Percentiles rank a stretch among this genome's conserved stretches.
These are phyloP conservation scores for Zonotrichia leucophrys DNA, from an alignment of 2,113 vertebrate genomes.

Conservation along the genomic window DNA sequence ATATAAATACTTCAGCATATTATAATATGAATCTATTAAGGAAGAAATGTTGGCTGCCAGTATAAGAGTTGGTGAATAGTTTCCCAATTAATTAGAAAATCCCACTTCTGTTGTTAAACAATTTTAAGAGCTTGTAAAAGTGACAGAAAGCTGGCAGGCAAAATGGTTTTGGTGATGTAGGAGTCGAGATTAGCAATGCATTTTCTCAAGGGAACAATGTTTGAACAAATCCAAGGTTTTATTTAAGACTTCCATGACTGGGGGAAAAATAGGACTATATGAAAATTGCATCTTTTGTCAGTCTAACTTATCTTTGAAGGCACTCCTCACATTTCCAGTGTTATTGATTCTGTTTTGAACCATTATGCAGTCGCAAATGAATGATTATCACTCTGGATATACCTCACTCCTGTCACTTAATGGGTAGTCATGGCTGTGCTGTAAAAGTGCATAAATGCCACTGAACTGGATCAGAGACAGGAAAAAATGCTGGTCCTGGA, in stretches of 20 bases:
- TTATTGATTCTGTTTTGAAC: slow-evolving; percentile 45
- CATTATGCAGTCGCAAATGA: neutral
- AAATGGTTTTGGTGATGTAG: neutral
- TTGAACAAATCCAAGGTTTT: slow-evolving; percentile 6
- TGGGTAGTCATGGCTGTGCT: neutral
- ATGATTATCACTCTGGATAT: neutral
- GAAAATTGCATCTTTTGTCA: slow-evolving; percentile 1
- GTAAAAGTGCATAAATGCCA: neutral
- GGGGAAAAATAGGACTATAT: neutral
- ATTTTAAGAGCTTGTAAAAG: neutral
- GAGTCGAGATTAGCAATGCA: neutral
- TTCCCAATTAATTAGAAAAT: slow-evolving; percentile 35
- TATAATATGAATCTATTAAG: neutral
- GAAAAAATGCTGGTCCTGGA: slow-evolving; percentile 12
- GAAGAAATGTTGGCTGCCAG: neutral
- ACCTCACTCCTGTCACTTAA: neutral
- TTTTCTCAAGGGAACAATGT: neutral
- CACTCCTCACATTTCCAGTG: neutral
- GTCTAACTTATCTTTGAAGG: slow-evolving; percentile 40
- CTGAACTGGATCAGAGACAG: neutral
- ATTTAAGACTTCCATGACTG: neutral
- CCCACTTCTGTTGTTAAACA: slow-evolving; percentile 14
- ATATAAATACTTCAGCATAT: neutral
- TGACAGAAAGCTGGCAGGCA: slow-evolving; percentile 5
- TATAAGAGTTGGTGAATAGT: neutral